Evolutionary conservation across 2,888 invertebrate genomes (phyloP).

Genomic region (Carcina quercana): DNA sequence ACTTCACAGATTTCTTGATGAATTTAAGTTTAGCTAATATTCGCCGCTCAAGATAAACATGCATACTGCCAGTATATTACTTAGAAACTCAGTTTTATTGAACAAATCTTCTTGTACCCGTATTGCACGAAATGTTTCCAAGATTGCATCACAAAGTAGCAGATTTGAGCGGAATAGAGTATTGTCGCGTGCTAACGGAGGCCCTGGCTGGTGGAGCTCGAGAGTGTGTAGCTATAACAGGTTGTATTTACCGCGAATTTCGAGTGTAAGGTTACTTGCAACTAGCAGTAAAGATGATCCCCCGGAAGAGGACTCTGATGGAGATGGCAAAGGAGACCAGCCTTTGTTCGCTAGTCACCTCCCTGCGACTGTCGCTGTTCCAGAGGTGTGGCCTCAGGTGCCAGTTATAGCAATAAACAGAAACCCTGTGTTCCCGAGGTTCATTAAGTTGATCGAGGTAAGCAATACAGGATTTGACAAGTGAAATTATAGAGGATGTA

Average conservation of each 20-base stretch:
- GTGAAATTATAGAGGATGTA: no score
- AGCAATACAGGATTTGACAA: no score
- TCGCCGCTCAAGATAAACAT: conserved; percentile 23
- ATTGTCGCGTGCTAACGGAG: conserved; percentile 11
- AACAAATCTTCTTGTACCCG: conserved; percentile 35
- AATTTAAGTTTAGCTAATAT: conserved; percentile 22
- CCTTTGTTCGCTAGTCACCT: conserved; percentile 74
- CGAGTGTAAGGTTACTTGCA: conserved; percentile 40
- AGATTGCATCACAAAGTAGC: conserved; percentile 61
- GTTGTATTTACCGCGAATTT: conserved; percentile 20
- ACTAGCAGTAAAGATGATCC: conserved; percentile 50
- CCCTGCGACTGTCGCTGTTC: conserved; percentile 93
- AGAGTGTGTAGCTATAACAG: conserved; percentile 34
- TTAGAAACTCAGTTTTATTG: conserved; percentile 43
- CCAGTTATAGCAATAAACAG: conserved; percentile 95
- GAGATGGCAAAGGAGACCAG: conserved; percentile 51
- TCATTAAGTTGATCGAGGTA: conserved; percentile 97
- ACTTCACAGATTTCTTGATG: conserved; percentile 30
- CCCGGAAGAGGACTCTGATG: conserved; percentile 50
- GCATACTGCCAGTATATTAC: conserved; percentile 53
- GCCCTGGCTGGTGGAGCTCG: conserved; percentile 17
- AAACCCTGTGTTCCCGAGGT: conserved; percentile 97
- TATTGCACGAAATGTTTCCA: conserved; percentile 47
- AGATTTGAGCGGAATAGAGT: conserved; percentile 27
- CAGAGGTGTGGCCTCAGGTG: conserved; percentile 97